A percentile compares a stretch with the other conserved stretches of the same genome.
Evolutionary conservation across 2,888 invertebrate genomes (phyloP).

Genomic region (Lampropteryx suffumata): DNA sequence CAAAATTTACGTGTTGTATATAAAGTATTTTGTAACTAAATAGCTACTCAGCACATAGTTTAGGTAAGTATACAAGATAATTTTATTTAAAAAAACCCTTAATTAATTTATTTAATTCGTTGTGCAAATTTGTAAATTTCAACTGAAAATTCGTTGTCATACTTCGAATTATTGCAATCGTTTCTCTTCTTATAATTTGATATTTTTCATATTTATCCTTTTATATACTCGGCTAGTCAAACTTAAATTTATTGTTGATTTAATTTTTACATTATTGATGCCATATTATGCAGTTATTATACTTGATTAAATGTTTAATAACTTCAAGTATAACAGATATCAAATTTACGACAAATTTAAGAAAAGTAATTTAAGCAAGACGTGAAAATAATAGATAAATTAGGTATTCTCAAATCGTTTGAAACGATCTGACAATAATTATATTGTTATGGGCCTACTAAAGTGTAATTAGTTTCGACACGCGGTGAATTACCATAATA

Average conservation of each 20-base stretch:
- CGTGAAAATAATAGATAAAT: constrained; percentile 21
- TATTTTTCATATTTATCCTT: constrained; percentile 42
- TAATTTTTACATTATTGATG: constrained; percentile 11
- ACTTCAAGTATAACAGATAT: constrained; percentile 28
- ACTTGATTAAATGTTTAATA: constrained; percentile 11
- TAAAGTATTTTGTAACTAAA: constrained; percentile 26
- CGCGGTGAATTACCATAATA: constrained; percentile 39
- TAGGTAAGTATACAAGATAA: constrained; percentile 3
- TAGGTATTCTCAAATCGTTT: constrained; percentile 29
- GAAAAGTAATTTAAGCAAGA: constrained; percentile 27
- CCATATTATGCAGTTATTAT: constrained; percentile 6
- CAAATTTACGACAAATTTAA: constrained; percentile 15
- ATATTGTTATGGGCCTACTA: constrained; percentile 34
- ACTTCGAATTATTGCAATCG: constrained; percentile 62
- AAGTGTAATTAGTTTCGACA: constrained; percentile 39
- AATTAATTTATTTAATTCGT: constrained; percentile 48
- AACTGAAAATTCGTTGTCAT: constrained; percentile 63
- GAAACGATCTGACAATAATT: constrained; percentile 23
- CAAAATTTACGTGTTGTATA: constrained; percentile 17
- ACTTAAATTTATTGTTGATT: constrained; percentile 3
- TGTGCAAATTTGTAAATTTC: constrained; percentile 56
- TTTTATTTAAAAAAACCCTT: constrained; percentile 23
- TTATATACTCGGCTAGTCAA: constrained; percentile 31
- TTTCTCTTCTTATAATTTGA: constrained; percentile 43
- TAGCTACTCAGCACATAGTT: constrained; percentile 25